Evolutionary conservation across 2,797 vertebrate genomes (phyloP).

Genomic region (Tachyglossus aculeatus): DNA sequence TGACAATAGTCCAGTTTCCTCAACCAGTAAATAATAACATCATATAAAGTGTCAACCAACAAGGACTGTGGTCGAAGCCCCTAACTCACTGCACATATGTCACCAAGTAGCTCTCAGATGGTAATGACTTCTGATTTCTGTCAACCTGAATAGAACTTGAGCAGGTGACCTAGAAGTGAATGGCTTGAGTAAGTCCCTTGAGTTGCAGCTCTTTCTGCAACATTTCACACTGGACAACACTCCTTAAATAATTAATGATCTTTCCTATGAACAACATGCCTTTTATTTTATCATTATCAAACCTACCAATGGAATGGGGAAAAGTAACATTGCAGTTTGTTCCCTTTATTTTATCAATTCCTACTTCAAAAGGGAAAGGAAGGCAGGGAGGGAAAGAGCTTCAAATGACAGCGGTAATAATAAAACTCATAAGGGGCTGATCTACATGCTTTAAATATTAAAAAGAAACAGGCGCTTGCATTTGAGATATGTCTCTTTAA

Average conservation of each 20-base stretch:
- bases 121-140: conserved; percentile 47
- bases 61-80: conserved; percentile 6
- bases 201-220: conserved; percentile 41
- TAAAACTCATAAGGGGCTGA: too few species aligned
- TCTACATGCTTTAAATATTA: too few species aligned
- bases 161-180: conserved; percentile 26
- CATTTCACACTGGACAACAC: conserved; percentile 57
- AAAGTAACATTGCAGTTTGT: conserved; percentile 17
- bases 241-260: conserved; percentile 7
- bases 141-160: conserved; percentile 43
- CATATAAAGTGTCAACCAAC: background rate
- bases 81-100: background rate
- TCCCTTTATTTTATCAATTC: conserved; percentile 44
- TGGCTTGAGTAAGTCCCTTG: conserved; percentile 49
- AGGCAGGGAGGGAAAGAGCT: conserved; percentile 44
- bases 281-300: conserved; percentile 45
- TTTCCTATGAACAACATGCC: conserved; percentile 40
- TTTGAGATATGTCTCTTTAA: conserved; percentile 33
- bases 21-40: background rate
- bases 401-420: conserved; percentile 17
- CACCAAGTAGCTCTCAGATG: conserved; percentile 28
- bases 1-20: background rate
- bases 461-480: too few species aligned
- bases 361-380: conserved; percentile 43
- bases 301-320: conserved; percentile 19